Evolutionary conservation across 2,888 invertebrate species (phyloP), one percentile per base, ranked within the genome.

Genomic region (Laothoe populi): DNA sequence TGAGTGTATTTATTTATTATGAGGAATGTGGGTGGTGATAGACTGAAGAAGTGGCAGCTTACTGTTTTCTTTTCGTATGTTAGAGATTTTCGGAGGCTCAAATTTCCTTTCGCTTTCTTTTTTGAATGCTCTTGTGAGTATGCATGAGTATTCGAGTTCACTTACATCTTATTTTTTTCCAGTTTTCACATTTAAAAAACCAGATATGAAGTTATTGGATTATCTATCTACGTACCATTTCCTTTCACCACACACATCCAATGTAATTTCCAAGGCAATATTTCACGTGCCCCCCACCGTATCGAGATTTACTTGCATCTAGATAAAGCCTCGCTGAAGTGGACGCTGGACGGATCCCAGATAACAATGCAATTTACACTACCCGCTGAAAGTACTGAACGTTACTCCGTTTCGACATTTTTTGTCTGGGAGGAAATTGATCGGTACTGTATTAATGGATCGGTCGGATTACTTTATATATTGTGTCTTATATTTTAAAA

Each of bases 331-430:
- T 63, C 62, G 64, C 64, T 65, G 66, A 70, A 81, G 79, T 80
- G 82, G 80, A 83, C 83, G 70, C 68, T 67, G 71, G 53, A 46
- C 46, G 46, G 71, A 78, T 77, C 70, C 68, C 69, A 78, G 86
- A 88, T 88, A 88, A 85, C 84, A 86, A 87, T 85, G 84, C 85
- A 86, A 88, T 90, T 88, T 87, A 84, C 83, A 81, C 77, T 68
- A 69, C 70, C 70, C 70, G 71, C 66, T 70, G 71, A 68, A 66
- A 71, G 65, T 70, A 71, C 46, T 53, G 31, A 53, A 53, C 31
- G 53, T 53, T 19, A 31, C 45, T 44, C 40, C 21, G 24, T 23
- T 69, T 74, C 66, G 53, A 48, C 53, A 53, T 53, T 53, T 53
- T 53, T 53, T 53, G 53, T 53, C 35, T 61, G 16, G 45, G 19